Evolutionary conservation across 2,113 vertebrate genomes (phyloP), one percentile per base, ranked within the genome.

Genomic region (Oreamnos americanus): DNA sequence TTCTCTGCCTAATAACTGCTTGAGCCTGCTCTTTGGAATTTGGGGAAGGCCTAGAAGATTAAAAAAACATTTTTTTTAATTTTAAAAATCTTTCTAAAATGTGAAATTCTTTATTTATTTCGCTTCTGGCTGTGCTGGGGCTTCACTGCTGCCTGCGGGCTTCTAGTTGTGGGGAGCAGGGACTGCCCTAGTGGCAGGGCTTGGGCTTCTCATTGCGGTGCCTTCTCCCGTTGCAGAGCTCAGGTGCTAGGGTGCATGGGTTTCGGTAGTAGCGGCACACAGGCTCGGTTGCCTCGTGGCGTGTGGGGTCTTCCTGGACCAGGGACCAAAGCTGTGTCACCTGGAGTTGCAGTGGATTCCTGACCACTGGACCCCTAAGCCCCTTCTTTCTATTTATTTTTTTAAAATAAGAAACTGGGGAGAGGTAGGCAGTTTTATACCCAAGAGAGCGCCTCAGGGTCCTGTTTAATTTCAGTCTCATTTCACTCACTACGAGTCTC

Each of bases 171-270:
- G 23, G 67, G 36, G 36, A 7, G 11, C 11, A 26, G 36, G 67
- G 71, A 0, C 36, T 14, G 21, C 36, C 13, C 12, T 2, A 2
- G 19, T 10, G 7, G 5, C 12, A 0, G 36, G 1, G 71, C 12
- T 23, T 6, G 62, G 62, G 0, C 64, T 5, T 11, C 64, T 71
- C 67, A 0, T 1, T 39, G n/a, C 0, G 19, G n/a, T 23, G n/a
- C 33, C 64, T 36, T 3, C 71, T 74, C 36, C 8, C 0, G 3
- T 7, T 3, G 36, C 36, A 25, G 71, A 43, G 21, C 36, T 25
- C 23, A 13, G 36, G 11, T 25, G 19, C 67, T 2, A 6, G 8
- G 67, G 10, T 0, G 5, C 10, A 0, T 6, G 36, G 71, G 71
- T 25, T 43, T 74, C 11, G 23, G 71, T 3, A 13, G 36, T 1